These are phyloP conservation scores for Sitodiplosis mosellana DNA, from an alignment of 1,140 invertebrate species.

Conservation along the genomic window DNA sequence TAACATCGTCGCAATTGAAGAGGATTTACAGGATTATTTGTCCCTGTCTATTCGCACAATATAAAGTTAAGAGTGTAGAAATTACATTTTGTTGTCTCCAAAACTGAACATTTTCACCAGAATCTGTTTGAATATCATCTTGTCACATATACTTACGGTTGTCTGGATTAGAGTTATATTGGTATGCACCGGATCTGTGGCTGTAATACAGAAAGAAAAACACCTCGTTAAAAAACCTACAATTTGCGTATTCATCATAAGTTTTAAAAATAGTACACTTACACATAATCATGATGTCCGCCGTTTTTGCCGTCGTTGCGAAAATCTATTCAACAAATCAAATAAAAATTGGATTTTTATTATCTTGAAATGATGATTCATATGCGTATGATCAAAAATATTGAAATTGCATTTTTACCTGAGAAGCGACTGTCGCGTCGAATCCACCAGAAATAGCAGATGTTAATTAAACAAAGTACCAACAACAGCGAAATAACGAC, in stretches of 20 bases:
- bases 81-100: no score
- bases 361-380: background rate
- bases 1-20: no score
- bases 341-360: background rate
- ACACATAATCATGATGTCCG: background rate
- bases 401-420: background rate
- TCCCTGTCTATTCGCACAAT: no score
- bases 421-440: background rate
- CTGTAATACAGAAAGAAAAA: background rate
- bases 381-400: background rate
- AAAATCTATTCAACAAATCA: background rate
- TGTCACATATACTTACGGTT: no score
- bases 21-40: no score
- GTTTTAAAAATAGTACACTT: background rate
- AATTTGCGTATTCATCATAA: background rate
- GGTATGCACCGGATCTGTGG: background rate
- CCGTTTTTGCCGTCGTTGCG: background rate
- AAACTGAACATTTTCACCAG: no score
- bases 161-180: background rate
- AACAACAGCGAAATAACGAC: background rate
- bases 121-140: no score
- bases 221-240: background rate
- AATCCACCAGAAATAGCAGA: background rate
- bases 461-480: background rate
- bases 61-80: no score